Base-by-base conservation (phyloP, 2,113 vertebrate genomes). In the Chloroceryle aenea region DNA sequence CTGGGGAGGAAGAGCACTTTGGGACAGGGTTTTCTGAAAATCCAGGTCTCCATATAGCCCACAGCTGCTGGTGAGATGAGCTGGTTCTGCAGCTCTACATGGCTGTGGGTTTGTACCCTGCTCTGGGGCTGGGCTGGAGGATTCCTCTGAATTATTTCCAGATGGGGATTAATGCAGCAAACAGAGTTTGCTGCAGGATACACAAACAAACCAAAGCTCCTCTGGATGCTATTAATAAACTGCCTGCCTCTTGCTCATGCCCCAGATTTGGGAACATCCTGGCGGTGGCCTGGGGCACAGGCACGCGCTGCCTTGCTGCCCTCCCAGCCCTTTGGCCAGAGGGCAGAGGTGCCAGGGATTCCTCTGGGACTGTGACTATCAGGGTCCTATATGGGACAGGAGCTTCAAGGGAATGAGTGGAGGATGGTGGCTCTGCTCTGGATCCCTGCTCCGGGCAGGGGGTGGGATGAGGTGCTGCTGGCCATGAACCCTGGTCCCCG, bases 61-160 rank as follows among this genome's bases (percentile, higher is more conserved):
- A 3, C 32, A 45, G 36, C 71, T 73, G 48, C 0, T 0, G 32
- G 7, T 8, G 8, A 30, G n/a, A 43, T 34, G 84, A 95, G 30
- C 74, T 59, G 62, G 43, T 45, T 75, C 72, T 69, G 75, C 93
- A 59, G 78, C 53, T 72, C 12, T 25, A 19, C 7, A 1, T 64
- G 74, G 74, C 81, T 88, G 68, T 0, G 0, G 43, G 43, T 75
- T 74, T 77, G 69, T 92, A 74, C 38, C 86, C 52, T 86, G 64
- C 85, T 61, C 17, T 7, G 1, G 79, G 90, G 76, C 62, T 75
- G 89, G 87, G 84, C 80, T 73, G 66, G 40, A 89, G 63, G 78
- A 93, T 90, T 95, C 94, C 89, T 95, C 86, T 92, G 83, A 95
- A 95, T 96, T 89, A 95, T 77, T 96, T 97, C 95, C 96, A 96